Conservation (phyloP, 2,113 vertebrate species). For the Ameiurus melas region DNA sequence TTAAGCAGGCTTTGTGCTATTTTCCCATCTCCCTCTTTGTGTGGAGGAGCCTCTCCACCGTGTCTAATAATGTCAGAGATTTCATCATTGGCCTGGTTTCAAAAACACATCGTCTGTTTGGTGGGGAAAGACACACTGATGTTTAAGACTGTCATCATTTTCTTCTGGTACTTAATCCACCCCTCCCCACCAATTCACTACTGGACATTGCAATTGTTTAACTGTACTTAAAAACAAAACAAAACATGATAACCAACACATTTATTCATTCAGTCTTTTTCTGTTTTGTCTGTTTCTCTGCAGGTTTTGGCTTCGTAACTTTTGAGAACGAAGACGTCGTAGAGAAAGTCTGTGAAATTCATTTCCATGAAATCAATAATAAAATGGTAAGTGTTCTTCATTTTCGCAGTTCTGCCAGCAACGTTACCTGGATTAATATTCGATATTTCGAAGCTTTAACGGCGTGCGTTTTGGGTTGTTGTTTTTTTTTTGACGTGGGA, state of each 20-base stretch:
- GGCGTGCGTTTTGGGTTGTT: background rate
- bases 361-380: constrained; percentile 99
- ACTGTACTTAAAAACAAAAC: too few relatives aligned
- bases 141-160: background rate
- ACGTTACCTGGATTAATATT: constrained; percentile 71
- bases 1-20: constrained; percentile 77
- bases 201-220: background rate
- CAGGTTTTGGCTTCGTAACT: constrained; percentile 99
- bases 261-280: constrained; percentile 17
- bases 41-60: constrained; percentile 67
- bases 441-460: constrained; percentile 63
- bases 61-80: constrained; percentile 75
- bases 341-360: constrained; percentile 99
- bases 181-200: background rate
- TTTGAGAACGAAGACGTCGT: constrained; percentile 99
- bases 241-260: constrained; percentile 45
- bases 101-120: constrained; percentile 72
- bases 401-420: constrained; percentile 51
- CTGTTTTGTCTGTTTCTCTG: constrained; percentile 58
- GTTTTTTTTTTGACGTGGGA: background rate
- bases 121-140: constrained; percentile 29
- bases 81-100: constrained; percentile 73
- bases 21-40: constrained; percentile 67
- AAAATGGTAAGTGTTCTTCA: constrained; percentile 94
- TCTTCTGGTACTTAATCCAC: background rate